Evolutionary conservation across 1,140 invertebrate genomes (phyloP), one percentile per base, ranked within the genome.

Genomic region (Lordiphosa stackelbergi): DNA sequence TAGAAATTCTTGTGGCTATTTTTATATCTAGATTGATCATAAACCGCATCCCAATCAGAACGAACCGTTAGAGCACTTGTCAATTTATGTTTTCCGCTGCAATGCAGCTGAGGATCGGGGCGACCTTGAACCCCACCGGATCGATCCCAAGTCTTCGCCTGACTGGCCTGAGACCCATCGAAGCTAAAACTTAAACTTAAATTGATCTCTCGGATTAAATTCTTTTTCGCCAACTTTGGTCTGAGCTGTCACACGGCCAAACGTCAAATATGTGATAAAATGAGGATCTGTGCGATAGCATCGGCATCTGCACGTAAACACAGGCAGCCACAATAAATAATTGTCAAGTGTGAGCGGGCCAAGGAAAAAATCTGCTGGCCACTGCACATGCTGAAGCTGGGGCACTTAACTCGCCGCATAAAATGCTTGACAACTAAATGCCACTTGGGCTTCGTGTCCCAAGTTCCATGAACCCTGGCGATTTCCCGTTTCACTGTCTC

Each of bases 391-490:
- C 24, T 13, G 43, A 13, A 42, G 13, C 40, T 45, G 42, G n/a
- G 31, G 43, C 43, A 46, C 43, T 46, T 46, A 34, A 46, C 43
- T 46, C 11, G 28, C 6, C 24, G 31, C 43, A 46, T 46, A 46
- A 46, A 46, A 46, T 46, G 43, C 43, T 46, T 46, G 43, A 46
- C 43, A 46, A 46, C 43, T 46, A 46, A 46, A 46, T 46, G 43
- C 43, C 43, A 46, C 43, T 46, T 46, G 43, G 43, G 43, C 24
- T 46, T 46, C 43, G 43, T 34, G 43, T 46, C 24, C 43, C 43
- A 46, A 46, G 43, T 46, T 46, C 43, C 43, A 31, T 46, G 43
- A 46, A 46, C 43, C 34, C 43, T 46, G 43, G 43, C 11, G 10
- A 46, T 46, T 46, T 46, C 43, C 43, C 43, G 43, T 46, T 46